Evolutionary conservation across 2,888 invertebrate species (phyloP).

Genomic region (Drosophila peninsularis): DNA sequence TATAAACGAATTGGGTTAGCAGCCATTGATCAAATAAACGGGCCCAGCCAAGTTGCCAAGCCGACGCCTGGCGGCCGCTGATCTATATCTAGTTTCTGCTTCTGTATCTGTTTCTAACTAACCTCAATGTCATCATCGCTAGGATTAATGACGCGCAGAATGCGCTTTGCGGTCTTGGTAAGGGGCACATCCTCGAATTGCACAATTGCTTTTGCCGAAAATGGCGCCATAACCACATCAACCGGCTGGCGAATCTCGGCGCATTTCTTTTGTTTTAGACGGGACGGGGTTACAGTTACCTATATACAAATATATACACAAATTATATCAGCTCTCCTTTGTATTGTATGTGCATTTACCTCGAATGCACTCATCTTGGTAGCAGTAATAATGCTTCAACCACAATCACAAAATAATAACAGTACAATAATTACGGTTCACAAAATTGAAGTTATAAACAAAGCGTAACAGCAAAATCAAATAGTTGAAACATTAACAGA

Average conservation of each 20-base stretch:
- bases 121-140: constrained; percentile 85
- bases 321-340: constrained; percentile 7
- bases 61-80: constrained; percentile 30
- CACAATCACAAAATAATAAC: background rate
- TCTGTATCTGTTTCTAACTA: constrained; percentile 43
- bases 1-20: constrained; percentile 62
- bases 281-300: constrained; percentile 84
- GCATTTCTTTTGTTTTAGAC: constrained; percentile 78
- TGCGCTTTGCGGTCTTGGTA: constrained; percentile 86
- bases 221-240: constrained; percentile 87
- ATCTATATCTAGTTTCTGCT: constrained; percentile 33
- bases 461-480: constrained; percentile 28
- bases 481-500: constrained; percentile 35
- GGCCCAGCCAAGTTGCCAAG: constrained; percentile 43
- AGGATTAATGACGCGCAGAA: constrained; percentile 87
- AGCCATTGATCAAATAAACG: constrained; percentile 65
- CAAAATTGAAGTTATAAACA: constrained; percentile 1
- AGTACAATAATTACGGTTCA: background rate
- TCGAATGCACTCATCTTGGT: constrained; percentile 83
- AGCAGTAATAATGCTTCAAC: background rate
- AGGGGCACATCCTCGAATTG: constrained; percentile 89
- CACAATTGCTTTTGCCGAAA: constrained; percentile 88
- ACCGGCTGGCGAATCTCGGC: constrained; percentile 83
- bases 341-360: constrained; percentile 60
- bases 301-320: constrained; percentile 29